Conservation (phyloP, 2,888 invertebrate genomes). For the Cosmopolites sordidus region DNA sequence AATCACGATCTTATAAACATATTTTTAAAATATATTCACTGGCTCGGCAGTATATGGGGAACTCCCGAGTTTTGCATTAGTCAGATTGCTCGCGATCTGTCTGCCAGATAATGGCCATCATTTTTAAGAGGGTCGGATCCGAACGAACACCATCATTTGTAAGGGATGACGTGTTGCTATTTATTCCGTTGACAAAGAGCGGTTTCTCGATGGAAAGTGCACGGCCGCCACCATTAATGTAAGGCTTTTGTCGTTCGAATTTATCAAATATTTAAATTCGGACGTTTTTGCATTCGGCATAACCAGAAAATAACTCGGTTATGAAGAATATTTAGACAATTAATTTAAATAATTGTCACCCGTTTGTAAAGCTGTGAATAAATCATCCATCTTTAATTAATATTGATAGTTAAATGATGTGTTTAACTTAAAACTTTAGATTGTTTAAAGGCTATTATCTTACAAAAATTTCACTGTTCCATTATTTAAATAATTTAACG, state of each 20-base stretch:
- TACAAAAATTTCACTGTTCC: too few species aligned
- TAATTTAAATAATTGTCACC: too few species aligned
- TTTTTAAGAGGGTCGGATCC: constrained; percentile 44
- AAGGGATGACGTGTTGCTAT: constrained; percentile 44
- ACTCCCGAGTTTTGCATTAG: constrained; percentile 42
- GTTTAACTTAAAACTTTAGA: too few species aligned
- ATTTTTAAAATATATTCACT: constrained; percentile 41
- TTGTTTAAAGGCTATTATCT: too few species aligned
- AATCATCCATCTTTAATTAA: too few species aligned
- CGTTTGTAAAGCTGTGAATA: too few species aligned
- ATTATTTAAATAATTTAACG: too few species aligned
- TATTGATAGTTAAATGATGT: too few species aligned
- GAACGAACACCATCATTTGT: constrained; percentile 39
- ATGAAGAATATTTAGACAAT: too few species aligned
- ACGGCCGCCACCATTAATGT: constrained; percentile 20
- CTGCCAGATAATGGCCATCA: constrained; percentile 47
- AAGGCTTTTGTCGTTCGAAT: constrained; percentile 17
- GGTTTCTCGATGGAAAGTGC: constrained; percentile 14
- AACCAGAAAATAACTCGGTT: too few species aligned
- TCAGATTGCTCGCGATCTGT: constrained; percentile 48
- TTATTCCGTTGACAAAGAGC: constrained; percentile 42
- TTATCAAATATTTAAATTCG: constrained; percentile 18
- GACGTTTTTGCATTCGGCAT: neutral
- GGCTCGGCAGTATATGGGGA: constrained; percentile 31
- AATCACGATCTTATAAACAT: constrained; percentile 44